These are phyloP conservation scores for Malurus leucopterus DNA, from an alignment of 2,797 vertebrate genomes.

Conservation along the genomic window DNA sequence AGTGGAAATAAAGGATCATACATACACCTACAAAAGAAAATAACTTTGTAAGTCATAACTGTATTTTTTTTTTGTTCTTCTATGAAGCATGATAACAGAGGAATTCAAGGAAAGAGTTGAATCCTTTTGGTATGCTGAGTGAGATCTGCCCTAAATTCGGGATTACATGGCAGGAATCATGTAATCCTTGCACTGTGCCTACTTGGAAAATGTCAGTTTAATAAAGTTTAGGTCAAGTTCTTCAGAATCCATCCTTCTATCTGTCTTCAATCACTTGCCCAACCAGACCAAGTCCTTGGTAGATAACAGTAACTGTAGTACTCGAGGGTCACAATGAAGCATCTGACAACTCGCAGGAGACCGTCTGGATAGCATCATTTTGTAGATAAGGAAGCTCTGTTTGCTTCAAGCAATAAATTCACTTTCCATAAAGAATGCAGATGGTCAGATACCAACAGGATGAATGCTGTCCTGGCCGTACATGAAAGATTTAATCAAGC, in stretches of 20 bases:
- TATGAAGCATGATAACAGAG: background rate
- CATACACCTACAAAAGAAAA: background rate
- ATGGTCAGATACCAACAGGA: background rate
- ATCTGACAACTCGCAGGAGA: background rate
- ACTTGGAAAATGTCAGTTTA: background rate
- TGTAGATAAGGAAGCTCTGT: slow-evolving; percentile 7
- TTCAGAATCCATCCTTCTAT: background rate
- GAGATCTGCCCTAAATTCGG: background rate
- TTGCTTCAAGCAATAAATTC: slow-evolving; percentile 39
- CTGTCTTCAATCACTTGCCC: slow-evolving; percentile 14
- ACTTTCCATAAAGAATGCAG: slow-evolving; percentile 32
- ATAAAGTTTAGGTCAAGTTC: background rate
- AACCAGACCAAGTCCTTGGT: background rate
- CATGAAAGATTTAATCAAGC: background rate
- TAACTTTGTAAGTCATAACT: background rate
- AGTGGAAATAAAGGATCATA: background rate
- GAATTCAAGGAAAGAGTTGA: background rate
- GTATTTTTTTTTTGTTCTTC: background rate
- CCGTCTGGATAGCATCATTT: background rate
- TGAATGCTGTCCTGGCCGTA: background rate
- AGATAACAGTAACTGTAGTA: background rate
- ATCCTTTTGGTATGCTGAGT: background rate
- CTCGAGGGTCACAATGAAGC: background rate
- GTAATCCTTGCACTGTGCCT: background rate
- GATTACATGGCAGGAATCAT: background rate